phyloP scores from a whole-genome alignment of 2,113 vertebrate genomes.

The Blennius ocellaris region DNA sequence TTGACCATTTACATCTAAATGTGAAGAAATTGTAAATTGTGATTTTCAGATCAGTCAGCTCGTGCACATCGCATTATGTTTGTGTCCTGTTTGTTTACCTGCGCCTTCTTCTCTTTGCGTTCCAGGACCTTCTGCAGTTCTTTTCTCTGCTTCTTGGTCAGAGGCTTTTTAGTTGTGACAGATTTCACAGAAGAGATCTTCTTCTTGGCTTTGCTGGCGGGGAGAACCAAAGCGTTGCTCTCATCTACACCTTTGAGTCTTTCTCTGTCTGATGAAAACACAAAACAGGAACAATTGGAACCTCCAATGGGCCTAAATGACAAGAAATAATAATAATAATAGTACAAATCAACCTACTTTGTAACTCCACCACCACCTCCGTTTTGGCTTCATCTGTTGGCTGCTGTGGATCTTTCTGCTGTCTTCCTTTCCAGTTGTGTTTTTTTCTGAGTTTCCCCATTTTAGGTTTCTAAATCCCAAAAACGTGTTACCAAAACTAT shows the following conservation, averaged over 20 bases:
- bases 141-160: slow-evolving; percentile 92
- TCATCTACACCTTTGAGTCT: slow-evolving; percentile 89
- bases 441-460: slow-evolving; percentile 89
- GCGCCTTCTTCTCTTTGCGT: slow-evolving; percentile 92
- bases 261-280: slow-evolving; percentile 76
- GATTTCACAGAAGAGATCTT: slow-evolving; percentile 17
- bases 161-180: slow-evolving; percentile 81
- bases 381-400: slow-evolving; percentile 34
- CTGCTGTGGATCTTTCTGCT: slow-evolving; percentile 52
- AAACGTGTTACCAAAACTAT: too few species aligned
- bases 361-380: slow-evolving; percentile 77
- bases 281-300: background rate
- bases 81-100: slow-evolving; percentile 75
- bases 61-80: too few species aligned
- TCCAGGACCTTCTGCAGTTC: slow-evolving; percentile 91
- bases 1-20: too few species aligned
- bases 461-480: slow-evolving; percentile 18
- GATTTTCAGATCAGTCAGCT: too few species aligned
- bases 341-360: slow-evolving; percentile 62
- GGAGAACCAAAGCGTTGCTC: slow-evolving; percentile 91
- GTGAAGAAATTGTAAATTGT: too few species aligned
- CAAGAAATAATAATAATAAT: background rate
- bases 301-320: too few species aligned
- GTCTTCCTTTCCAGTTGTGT: slow-evolving; percentile 90
- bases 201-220: slow-evolving; percentile 86